These are phyloP conservation scores for Drosophila meridionalis DNA, from an alignment of 2,888 invertebrate genomes.

Conservation along the genomic window DNA sequence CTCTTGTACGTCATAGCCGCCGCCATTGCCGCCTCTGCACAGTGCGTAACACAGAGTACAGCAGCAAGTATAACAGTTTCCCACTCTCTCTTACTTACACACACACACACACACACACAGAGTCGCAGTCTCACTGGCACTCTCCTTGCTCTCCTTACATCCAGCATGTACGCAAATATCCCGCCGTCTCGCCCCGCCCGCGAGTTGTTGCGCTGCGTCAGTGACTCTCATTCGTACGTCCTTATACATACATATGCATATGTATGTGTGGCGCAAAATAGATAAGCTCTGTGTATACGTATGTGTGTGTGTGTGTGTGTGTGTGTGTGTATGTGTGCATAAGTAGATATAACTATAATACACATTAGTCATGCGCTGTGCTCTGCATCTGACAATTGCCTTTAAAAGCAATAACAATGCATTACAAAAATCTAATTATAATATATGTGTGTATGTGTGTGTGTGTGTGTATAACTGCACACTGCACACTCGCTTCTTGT, in stretches of 20 bases:
- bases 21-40: constrained; percentile 13
- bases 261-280: constrained; percentile 35
- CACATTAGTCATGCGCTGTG: constrained; percentile 35
- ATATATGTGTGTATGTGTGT: background rate
- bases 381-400: constrained; percentile 17
- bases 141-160: background rate
- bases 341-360: constrained; percentile 15
- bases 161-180: constrained; percentile 4
- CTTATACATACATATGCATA: constrained; percentile 2
- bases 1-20: constrained; percentile 20
- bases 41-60: constrained; percentile 28
- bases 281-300: constrained; percentile 31
- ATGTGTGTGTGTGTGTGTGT: too few relatives aligned
- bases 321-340: background rate
- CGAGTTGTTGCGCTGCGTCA: constrained; percentile 14
- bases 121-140: background rate
- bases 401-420: constrained; percentile 18
- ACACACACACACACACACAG: background rate
- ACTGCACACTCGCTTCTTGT: background rate
- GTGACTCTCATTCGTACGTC: constrained; percentile 21
- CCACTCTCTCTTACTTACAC: background rate
- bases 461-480: background rate
- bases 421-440: constrained; percentile 6
- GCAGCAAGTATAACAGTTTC: constrained; percentile 19
- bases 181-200: background rate